Percentiles rank a stretch among this genome's conserved stretches.
phyloP scores from a whole-genome alignment of 2,888 invertebrate species.

The Mesopsocus fuscifrons region DNA sequence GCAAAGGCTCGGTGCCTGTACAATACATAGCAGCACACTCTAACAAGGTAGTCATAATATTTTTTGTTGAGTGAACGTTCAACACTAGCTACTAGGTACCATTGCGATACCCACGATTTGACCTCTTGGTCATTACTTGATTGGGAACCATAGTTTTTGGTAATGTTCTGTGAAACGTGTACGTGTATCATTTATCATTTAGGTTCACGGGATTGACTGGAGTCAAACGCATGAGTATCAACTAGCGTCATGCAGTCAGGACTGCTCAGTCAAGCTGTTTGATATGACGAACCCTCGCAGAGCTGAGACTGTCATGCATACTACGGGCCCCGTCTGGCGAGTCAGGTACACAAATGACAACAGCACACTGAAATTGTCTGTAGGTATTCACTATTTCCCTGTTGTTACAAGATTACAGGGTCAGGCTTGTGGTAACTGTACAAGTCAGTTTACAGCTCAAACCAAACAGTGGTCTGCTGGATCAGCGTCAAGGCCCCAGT shows the following conservation, averaged over 20 bases:
- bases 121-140: no score
- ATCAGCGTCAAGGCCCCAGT: no score
- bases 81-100: no score
- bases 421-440: slow-evolving; percentile 7
- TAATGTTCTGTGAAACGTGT: background rate
- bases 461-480: background rate
- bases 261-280: slow-evolving; percentile 88
- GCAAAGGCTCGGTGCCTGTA: slow-evolving; percentile 69
- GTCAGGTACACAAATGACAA: slow-evolving; percentile 82
- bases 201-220: slow-evolving; percentile 92
- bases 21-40: slow-evolving; percentile 89
- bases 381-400: background rate
- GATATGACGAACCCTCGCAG: slow-evolving; percentile 71
- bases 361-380: slow-evolving; percentile 33
- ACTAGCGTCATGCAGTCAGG: slow-evolving; percentile 82
- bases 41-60: slow-evolving; percentile 29
- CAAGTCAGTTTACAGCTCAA: background rate
- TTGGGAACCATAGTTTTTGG: no score
- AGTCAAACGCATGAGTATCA: slow-evolving; percentile 69
- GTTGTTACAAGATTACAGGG: background rate
- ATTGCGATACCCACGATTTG: no score
- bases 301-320: slow-evolving; percentile 67
- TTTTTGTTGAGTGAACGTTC: no score
- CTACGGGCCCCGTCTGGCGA: slow-evolving; percentile 79
- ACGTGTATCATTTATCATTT: slow-evolving; percentile 21